phyloP scores from a whole-genome alignment of 2,797 vertebrate species.

The Cyclopterus lumpus region DNA sequence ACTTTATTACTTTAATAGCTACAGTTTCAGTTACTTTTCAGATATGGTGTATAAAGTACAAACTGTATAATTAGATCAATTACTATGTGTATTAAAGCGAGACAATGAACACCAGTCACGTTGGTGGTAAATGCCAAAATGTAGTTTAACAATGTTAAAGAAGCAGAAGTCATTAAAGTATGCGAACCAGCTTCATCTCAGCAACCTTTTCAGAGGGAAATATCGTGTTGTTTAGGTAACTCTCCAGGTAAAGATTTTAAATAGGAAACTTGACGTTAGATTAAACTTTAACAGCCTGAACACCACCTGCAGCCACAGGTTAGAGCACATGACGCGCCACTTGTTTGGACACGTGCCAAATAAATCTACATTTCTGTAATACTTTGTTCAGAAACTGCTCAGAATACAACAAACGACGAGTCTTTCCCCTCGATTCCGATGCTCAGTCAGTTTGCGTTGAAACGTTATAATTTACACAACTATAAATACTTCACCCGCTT shows the following conservation, averaged over 20 bases:
- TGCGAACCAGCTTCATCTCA: not conserved
- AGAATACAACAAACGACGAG: not conserved
- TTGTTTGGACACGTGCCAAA: not conserved
- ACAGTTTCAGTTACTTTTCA: not conserved
- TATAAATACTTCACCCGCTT: slow-evolving; percentile 75
- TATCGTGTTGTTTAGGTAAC: not conserved
- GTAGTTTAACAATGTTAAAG: not conserved
- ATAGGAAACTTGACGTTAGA: not conserved
- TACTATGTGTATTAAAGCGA: too few species aligned
- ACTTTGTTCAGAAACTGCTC: not conserved
- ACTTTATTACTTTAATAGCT: not conserved
- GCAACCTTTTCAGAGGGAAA: not conserved
- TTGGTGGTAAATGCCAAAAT: not conserved
- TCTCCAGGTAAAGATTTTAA: not conserved
- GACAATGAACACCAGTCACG: too few species aligned
- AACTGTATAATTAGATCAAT: not conserved
- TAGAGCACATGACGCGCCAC: not conserved
- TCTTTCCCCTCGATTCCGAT: not conserved
- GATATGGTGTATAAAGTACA: not conserved
- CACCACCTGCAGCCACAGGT: not conserved
- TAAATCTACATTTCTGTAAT: not conserved
- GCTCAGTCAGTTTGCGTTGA: slow-evolving; percentile 34
- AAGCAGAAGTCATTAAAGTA: not conserved
- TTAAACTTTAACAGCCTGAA: not conserved
- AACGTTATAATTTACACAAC: slow-evolving; percentile 74